Base-by-base conservation (phyloP, 2,888 invertebrate species). In the Aricia artaxerxes region DNA sequence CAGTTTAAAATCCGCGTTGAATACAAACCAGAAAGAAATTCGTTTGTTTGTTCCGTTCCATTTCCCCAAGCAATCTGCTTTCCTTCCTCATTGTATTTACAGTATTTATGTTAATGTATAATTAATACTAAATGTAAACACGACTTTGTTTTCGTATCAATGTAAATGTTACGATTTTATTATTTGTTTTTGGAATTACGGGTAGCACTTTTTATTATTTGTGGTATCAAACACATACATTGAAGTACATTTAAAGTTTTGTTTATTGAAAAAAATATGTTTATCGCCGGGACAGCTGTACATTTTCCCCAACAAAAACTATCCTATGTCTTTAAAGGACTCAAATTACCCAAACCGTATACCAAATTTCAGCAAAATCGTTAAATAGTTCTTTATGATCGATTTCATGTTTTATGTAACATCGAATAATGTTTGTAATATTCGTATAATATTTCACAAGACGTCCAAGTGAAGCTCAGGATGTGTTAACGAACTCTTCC, bases 31-130 rank as follows among this genome's bases (percentile, higher is more conserved):
- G 69, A 69, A 69, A 69, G 16, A 69, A 69, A 64, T 31, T 31
- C 64, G 31, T 69, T 69, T 69, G 69, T 69, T 69, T 69, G 38
- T 69, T 69, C 69, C 69, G 69, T 69, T 69, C 69, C 35, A 69
- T 69, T 69, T 69, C 69, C 69, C 69, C 69, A 31, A 69, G 69
- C 69, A 69, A 69, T 69, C 69, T 69, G 69, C 35, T 69, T 69
- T 69, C 31, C 69, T 38, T 69, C 38, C 69, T 38, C 35, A 69
- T 31, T 69, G 69, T 69, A 69, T 35, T 69, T 69, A 69, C 35
- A 13, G 69, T 69, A 69, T 69, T 69, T 69, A 69, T 38, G 69
- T 69, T 69, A 69, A 69, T 13, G 69, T 38, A 31, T 64, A 69
- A 69, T 69, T 69, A 69, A 69, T 69, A 35, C 69, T 9, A 4